phyloP scores from a whole-genome alignment of 2,888 invertebrate genomes.

The Panorpa germanica region DNA sequence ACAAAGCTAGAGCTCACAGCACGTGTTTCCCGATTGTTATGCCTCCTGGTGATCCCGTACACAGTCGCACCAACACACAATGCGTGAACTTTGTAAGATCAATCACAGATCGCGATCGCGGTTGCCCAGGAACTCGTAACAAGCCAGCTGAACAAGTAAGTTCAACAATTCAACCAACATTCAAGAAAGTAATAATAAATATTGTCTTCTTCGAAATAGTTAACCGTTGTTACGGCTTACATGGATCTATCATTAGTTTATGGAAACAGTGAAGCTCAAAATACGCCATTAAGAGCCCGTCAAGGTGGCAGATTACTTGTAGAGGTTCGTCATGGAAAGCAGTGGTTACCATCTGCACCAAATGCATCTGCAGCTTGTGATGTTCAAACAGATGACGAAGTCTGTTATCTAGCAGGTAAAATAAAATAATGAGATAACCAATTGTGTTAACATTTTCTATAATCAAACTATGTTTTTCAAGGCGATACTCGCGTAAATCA shows the following conservation, averaged over 20 bases:
- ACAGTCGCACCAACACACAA: slow-evolving; percentile 24
- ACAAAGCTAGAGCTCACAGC: slow-evolving; percentile 22
- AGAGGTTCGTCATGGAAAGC: slow-evolving; percentile 37
- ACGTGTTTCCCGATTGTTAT: slow-evolving; percentile 34
- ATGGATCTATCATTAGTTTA: slow-evolving; percentile 68
- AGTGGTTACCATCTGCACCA: slow-evolving; percentile 49
- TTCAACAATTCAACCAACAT: too few species aligned
- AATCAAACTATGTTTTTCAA: slow-evolving; percentile 11
- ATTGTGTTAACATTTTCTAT: slow-evolving; percentile 1
- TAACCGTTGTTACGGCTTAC: slow-evolving; percentile 47
- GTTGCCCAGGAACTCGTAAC: slow-evolving; percentile 28
- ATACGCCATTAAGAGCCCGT: slow-evolving; percentile 42
- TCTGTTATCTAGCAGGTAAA: slow-evolving; percentile 61
- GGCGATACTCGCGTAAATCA: slow-evolving; percentile 26
- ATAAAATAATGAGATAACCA: slow-evolving; percentile 1
- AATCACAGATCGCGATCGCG: slow-evolving; percentile 37
- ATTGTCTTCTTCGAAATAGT: too few species aligned
- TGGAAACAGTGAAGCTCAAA: slow-evolving; percentile 48
- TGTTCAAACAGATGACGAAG: slow-evolving; percentile 38
- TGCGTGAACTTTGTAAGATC: slow-evolving; percentile 47
- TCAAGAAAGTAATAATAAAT: too few species aligned
- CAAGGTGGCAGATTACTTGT: slow-evolving; percentile 46
- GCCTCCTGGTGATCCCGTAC: slow-evolving; percentile 32
- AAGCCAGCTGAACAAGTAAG: slow-evolving; percentile 46
- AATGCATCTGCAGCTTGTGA: slow-evolving; percentile 55